phyloP scores from a whole-genome alignment of 2,888 invertebrate genomes.

The Aspidiotus rigidus region DNA sequence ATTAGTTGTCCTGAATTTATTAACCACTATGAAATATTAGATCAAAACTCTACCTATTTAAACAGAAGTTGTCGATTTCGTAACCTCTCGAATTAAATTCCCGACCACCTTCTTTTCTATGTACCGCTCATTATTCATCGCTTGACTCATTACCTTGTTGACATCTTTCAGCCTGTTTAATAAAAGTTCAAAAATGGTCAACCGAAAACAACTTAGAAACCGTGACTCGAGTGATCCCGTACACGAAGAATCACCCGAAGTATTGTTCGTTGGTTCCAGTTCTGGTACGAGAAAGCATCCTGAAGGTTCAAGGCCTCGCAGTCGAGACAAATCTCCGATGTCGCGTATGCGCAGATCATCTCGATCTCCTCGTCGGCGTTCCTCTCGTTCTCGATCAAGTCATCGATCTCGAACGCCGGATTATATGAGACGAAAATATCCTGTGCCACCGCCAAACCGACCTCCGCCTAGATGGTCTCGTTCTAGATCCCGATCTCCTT shows the following conservation, averaged over 20 bases:
- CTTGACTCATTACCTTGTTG: no score
- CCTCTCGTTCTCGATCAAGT: constrained; percentile 11
- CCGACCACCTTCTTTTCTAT: no score
- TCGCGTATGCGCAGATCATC: constrained; percentile 12
- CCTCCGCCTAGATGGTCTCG: constrained; percentile 10
- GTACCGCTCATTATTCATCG: no score
- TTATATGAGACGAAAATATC: constrained; percentile 10
- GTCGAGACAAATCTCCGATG: constrained; percentile 6
- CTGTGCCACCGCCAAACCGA: constrained; percentile 11
- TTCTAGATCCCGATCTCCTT: constrained; percentile 32
- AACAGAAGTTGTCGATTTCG: no score
- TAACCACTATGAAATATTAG: no score
- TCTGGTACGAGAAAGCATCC: no score
- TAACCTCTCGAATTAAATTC: no score
- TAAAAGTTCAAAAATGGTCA: constrained; percentile 35
- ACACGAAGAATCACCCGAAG: constrained; percentile 15
- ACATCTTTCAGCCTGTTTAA: constrained; percentile 35
- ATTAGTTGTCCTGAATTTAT: no score
- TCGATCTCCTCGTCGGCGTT: not conserved
- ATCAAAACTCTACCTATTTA: no score
- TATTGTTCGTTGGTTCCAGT: constrained; percentile 6
- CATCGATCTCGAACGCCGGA: constrained; percentile 21
- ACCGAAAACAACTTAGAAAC: constrained; percentile 34
- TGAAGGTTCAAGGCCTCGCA: not conserved
- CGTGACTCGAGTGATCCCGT: not conserved